These are phyloP conservation scores for Nymphalis polychloros DNA, from an alignment of 2,888 invertebrate species.

Conservation along the genomic window DNA sequence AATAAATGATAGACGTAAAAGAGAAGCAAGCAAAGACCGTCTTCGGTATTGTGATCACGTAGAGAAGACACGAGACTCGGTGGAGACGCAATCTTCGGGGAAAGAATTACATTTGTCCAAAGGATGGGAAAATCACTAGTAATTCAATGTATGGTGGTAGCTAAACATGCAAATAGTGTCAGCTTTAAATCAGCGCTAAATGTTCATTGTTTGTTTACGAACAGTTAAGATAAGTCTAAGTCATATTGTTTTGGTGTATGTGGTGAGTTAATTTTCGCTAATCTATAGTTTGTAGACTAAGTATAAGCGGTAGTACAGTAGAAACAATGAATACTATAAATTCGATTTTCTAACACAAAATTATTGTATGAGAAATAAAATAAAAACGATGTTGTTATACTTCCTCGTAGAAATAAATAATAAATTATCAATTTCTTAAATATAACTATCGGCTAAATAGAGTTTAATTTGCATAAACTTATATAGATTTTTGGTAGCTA, in stretches of 20 bases:
- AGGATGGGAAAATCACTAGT: slow-evolving; percentile 72
- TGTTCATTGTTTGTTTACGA: slow-evolving; percentile 6
- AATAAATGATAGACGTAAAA: slow-evolving; percentile 77
- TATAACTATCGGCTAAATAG: no score
- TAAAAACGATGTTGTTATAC: no score
- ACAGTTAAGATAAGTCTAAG: background rate
- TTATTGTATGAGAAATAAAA: no score
- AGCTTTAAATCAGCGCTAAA: slow-evolving; percentile 29
- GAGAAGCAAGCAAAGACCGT: slow-evolving; percentile 64
- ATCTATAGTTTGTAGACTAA: no score
- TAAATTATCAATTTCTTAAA: no score
- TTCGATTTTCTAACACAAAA: no score
- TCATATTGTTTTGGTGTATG: no score
- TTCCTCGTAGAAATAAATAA: no score
- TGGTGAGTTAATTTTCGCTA: no score
- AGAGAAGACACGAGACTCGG: slow-evolving; percentile 56
- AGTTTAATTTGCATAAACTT: no score
- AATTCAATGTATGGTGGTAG: slow-evolving; percentile 72
- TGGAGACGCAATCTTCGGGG: slow-evolving; percentile 74
- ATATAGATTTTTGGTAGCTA: background rate
- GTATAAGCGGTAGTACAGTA: no score
- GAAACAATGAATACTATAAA: no score
- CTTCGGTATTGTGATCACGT: slow-evolving; percentile 77
- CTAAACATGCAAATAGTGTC: slow-evolving; percentile 53
- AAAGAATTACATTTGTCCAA: slow-evolving; percentile 79